Evolutionary conservation across 2,888 invertebrate genomes (phyloP).

Genomic region (Tupiocoris notatus): DNA sequence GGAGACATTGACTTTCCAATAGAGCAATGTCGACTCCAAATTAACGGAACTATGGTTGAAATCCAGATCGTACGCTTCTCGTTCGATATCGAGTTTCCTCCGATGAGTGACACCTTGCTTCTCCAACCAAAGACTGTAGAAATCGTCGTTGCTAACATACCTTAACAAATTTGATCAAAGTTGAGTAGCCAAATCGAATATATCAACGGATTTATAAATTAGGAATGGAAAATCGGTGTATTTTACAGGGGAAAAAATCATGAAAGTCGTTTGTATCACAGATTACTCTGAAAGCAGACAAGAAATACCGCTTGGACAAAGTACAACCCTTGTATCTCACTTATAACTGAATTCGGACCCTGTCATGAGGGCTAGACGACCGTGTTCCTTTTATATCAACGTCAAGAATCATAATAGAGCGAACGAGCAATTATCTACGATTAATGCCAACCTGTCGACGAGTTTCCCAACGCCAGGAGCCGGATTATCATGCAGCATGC

Average conservation of each 20-base stretch:
- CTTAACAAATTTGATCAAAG: background rate
- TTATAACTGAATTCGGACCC: too few relatives aligned
- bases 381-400: too few relatives aligned
- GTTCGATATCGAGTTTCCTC: background rate
- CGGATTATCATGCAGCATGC: background rate
- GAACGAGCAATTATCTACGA: background rate
- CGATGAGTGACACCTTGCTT: constrained; percentile 13
- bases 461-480: background rate
- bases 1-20: constrained; percentile 54
- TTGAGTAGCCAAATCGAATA: too few relatives aligned
- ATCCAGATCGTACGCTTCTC: constrained; percentile 9
- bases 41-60: background rate
- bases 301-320: too few relatives aligned
- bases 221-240: too few relatives aligned
- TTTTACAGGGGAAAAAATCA: too few relatives aligned
- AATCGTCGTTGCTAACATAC: constrained; percentile 10
- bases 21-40: constrained; percentile 39
- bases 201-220: too few relatives aligned
- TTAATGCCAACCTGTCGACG: background rate
- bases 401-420: too few relatives aligned
- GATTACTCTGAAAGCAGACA: too few relatives aligned
- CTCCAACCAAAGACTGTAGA: constrained; percentile 14
- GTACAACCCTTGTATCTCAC: too few relatives aligned
- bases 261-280: too few relatives aligned
- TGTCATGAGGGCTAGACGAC: too few relatives aligned